Base-by-base conservation (phyloP, 2,888 invertebrate species). In the Machimus atricapillus region DNA sequence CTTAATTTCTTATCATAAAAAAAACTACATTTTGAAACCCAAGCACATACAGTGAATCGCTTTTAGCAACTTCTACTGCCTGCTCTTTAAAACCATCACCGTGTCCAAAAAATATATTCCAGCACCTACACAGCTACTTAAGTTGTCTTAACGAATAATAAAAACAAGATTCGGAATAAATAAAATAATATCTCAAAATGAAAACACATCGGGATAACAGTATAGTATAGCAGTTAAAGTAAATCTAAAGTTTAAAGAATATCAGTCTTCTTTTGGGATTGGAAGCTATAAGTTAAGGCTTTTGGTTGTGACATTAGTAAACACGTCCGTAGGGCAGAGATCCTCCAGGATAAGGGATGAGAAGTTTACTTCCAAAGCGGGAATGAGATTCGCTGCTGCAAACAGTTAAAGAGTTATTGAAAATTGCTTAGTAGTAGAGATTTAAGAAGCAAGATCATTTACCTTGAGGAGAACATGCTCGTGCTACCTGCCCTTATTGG, bases 361-460 rank as follows among this genome's bases (percentile, higher is more conserved):
- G 89, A 43, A 91, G 90, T 89, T 92, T 91, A 46, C 92, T 91
- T 87, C 89, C 89, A 88, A 92, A 92, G 43, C 92, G 90, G 6
- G 92, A 92, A 79, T 92, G 92, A 58, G 92, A 92, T 87, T 92
- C 92, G 87, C 92, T 91, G 89, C 92, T 92, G 88, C 40, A 90
- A 40, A 40, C 2, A 40, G 40, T 40, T 40, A 12, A 87, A 87
- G 31, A 27, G 66, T 27, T 52, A 76, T 19, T 31, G 16, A 7
- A 58, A n/a, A 19, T 1, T 6, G 16, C 34, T 34, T 34, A 34
- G 4, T 0, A 34, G 43, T 43, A 37, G 52, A 12, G 9, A 77
- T 19, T 23, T 34, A 23, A 31, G 89, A 46, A 12, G 3, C 14
- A 40, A 27, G 9, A n/a, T 66, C n/a, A 16, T 0, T 90, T 87